Evolutionary conservation across 1,140 invertebrate species (phyloP).

Genomic region (Rhagoletis zephyria): DNA sequence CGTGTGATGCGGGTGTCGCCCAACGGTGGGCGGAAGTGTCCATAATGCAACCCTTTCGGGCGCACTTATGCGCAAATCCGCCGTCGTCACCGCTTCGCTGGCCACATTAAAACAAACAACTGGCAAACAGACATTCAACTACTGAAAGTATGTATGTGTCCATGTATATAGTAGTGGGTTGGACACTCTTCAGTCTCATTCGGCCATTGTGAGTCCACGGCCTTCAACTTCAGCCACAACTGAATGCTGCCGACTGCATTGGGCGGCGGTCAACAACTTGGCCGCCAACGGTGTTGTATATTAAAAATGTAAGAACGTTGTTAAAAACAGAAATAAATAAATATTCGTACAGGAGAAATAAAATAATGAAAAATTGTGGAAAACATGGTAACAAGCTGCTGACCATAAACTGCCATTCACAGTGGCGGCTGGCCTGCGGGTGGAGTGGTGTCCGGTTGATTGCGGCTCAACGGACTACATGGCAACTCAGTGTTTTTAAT

Average conservation of each 20-base stretch:
- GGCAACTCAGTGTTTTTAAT: constrained; percentile 32
- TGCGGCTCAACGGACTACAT: not conserved
- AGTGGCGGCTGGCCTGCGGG: not conserved
- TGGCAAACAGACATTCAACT: not conserved
- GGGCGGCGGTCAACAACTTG: constrained; percentile 25
- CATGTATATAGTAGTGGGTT: too few relatives aligned
- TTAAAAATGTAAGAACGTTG: constrained; percentile 28
- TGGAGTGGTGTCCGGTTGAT: not conserved
- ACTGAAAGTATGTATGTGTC: constrained; percentile 8
- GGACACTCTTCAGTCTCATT: too few relatives aligned
- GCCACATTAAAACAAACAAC: constrained; percentile 43
- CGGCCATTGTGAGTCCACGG: constrained; percentile 3
- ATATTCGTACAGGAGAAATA: not conserved
- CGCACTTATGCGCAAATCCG: constrained; percentile 23
- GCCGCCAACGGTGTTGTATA: not conserved
- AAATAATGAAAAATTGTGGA: not conserved
- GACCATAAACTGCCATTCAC: not conserved
- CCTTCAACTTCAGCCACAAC: constrained; percentile 2
- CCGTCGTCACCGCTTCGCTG: constrained; percentile 28
- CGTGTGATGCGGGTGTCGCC: not conserved
- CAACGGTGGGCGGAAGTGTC: not conserved
- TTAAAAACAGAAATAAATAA: constrained; percentile 40
- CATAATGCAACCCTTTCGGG: constrained; percentile 6
- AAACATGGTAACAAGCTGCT: not conserved
- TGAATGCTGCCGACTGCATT: not conserved